phyloP scores from a whole-genome alignment of 1,140 invertebrate species.

The Acromyrmex charruanus region DNA sequence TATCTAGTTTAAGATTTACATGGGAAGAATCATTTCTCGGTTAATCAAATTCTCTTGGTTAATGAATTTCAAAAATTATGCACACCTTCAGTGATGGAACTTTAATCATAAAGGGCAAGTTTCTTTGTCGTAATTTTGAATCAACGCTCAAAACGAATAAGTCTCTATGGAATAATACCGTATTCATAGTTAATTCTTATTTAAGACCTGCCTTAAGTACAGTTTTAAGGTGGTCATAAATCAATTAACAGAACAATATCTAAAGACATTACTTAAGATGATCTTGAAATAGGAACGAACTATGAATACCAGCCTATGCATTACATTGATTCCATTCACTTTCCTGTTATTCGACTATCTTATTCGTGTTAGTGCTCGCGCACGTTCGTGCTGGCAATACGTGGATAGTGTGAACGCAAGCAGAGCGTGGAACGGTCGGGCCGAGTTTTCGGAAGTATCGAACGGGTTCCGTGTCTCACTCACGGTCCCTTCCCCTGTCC shows the following conservation, averaged over 20 bases:
- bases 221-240: too few species aligned
- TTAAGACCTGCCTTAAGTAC: too few species aligned
- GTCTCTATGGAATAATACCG: neutral
- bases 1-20: neutral
- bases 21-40: too few species aligned
- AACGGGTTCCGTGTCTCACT: conserved; percentile 75
- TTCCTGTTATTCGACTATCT: neutral
- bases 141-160: neutral
- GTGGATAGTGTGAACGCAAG: conserved; percentile 14
- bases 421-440: conserved; percentile 50
- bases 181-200: too few species aligned
- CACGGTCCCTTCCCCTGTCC: conserved; percentile 63
- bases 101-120: neutral
- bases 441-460: conserved; percentile 82
- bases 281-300: too few species aligned
- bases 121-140: neutral
- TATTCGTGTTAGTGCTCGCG: neutral
- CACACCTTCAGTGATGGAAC: neutral
- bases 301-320: too few species aligned
- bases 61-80: neutral
- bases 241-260: too few species aligned
- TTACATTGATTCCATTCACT: neutral
- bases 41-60: neutral
- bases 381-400: conserved; percentile 1
- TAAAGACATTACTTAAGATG: too few species aligned